Percentiles rank a stretch among this genome's conserved stretches.
Conservation (phyloP, 2,888 invertebrate genomes). For the Octonoba sinensis region DNA sequence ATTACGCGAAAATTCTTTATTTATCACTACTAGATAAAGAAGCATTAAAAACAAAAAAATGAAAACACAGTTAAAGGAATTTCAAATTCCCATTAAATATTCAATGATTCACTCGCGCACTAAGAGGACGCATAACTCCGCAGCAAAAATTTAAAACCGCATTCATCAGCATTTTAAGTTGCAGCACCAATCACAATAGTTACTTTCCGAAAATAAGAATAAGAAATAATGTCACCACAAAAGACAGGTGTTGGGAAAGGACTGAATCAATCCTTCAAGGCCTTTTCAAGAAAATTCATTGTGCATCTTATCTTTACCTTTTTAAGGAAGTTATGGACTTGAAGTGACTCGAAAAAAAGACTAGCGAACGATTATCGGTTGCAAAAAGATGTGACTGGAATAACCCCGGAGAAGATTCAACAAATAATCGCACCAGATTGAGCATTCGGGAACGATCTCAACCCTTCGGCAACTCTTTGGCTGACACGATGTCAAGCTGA, state of each 20-base stretch:
- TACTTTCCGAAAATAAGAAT: too few relatives aligned
- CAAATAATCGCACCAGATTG: slow-evolving; percentile 27
- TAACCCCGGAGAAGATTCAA: slow-evolving; percentile 15
- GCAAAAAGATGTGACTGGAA: slow-evolving; percentile 54
- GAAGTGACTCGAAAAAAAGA: slow-evolving; percentile 1
- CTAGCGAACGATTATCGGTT: slow-evolving; percentile 51
- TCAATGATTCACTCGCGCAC: too few relatives aligned
- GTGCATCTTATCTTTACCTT: slow-evolving; percentile 31
- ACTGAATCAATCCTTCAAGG: slow-evolving; percentile 21
- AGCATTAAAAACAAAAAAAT: too few relatives aligned
- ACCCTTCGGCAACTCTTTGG: slow-evolving; percentile 47
- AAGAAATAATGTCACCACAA: not conserved
- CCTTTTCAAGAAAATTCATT: slow-evolving; percentile 11
- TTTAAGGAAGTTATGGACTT: slow-evolving; percentile 55
- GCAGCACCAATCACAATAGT: too few relatives aligned
- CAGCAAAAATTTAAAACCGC: too few relatives aligned
- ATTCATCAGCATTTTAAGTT: too few relatives aligned
- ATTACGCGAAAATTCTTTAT: too few relatives aligned
- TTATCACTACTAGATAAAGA: too few relatives aligned
- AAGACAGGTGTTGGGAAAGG: slow-evolving; percentile 14
- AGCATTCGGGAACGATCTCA: slow-evolving; percentile 35
- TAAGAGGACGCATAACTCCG: too few relatives aligned
- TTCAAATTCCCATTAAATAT: too few relatives aligned
- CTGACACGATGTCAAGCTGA: slow-evolving; percentile 45
- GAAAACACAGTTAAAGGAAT: too few relatives aligned